phyloP scores from a whole-genome alignment of 1,140 invertebrate genomes.

The Schlechtendalia chinensis region DNA sequence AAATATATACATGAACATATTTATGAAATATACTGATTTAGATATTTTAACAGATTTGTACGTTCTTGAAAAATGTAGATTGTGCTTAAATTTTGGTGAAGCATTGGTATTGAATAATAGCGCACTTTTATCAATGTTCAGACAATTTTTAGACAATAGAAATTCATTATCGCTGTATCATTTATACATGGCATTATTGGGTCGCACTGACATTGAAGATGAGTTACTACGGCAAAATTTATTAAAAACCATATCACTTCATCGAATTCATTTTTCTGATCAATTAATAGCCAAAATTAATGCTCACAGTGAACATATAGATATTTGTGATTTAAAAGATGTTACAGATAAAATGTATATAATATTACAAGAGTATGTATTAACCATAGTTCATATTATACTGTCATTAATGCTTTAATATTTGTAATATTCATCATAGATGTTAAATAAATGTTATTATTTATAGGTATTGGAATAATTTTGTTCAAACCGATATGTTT shows the following conservation, averaged over 20 bases:
- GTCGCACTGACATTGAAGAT: conserved; percentile 1
- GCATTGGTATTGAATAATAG: conserved; percentile 22
- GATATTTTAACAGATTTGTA: conserved; percentile 14
- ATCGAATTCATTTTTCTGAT: conserved; percentile 35
- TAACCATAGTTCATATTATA: not conserved
- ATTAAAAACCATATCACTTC: conserved; percentile 25
- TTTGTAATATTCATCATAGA: not conserved
- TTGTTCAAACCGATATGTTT: conserved; percentile 76
- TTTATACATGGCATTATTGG: conserved; percentile 32
- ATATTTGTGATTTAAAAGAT: conserved; percentile 31
- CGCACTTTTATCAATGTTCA: conserved; percentile 28
- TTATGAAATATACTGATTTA: not conserved
- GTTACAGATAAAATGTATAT: conserved; percentile 15
- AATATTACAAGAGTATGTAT: conserved; percentile 41
- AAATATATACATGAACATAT: not conserved
- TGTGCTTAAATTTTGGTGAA: conserved; percentile 20
- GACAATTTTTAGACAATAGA: conserved; percentile 38
- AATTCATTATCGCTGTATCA: conserved; percentile 26
- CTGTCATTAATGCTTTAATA: not conserved
- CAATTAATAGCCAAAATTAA: conserved; percentile 26
- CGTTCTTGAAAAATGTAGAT: conserved; percentile 33
- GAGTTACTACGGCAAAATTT: conserved; percentile 33
- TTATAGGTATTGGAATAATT: conserved; percentile 59
- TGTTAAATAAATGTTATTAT: not conserved
- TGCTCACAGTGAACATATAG: not conserved